These are phyloP conservation scores for Luscinia luscinia DNA, from an alignment of 2,797 vertebrate genomes.

Conservation along the genomic window DNA sequence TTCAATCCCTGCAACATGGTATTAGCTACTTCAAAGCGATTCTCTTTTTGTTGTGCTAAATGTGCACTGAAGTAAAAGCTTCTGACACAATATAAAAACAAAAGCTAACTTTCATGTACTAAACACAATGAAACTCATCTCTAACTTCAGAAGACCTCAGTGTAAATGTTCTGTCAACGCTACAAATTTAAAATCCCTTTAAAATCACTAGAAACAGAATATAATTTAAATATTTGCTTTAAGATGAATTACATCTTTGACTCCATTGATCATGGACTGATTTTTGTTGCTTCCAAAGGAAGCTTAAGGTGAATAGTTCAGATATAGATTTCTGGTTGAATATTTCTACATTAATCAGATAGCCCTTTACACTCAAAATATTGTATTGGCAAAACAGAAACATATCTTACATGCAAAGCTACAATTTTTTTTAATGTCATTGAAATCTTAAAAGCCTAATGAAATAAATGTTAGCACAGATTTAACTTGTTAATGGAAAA, in stretches of 20 bases:
- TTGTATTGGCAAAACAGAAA: background rate
- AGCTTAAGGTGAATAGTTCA: background rate
- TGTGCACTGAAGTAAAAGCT: background rate
- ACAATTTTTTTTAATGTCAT: background rate
- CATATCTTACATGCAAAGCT: background rate
- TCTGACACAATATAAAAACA: background rate
- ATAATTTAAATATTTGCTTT: slow-evolving; percentile 7
- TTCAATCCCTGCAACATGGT: background rate
- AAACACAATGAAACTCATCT: background rate
- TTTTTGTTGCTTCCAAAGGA: background rate
- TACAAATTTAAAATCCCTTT: background rate
- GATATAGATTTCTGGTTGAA: background rate
- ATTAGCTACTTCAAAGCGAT: background rate
- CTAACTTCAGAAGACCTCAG: background rate
- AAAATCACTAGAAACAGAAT: background rate
- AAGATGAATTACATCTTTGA: background rate
- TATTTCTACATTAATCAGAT: background rate
- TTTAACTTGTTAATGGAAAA: background rate
- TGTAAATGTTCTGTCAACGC: background rate
- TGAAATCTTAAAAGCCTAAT: background rate
- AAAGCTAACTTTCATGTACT: background rate
- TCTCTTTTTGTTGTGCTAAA: background rate
- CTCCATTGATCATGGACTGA: background rate
- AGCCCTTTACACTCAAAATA: background rate
- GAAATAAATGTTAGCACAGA: background rate